These are phyloP conservation scores for Umimayanthus chanpuru DNA, from an alignment of 92 coral and sea anemone species.

Conservation along the genomic window DNA sequence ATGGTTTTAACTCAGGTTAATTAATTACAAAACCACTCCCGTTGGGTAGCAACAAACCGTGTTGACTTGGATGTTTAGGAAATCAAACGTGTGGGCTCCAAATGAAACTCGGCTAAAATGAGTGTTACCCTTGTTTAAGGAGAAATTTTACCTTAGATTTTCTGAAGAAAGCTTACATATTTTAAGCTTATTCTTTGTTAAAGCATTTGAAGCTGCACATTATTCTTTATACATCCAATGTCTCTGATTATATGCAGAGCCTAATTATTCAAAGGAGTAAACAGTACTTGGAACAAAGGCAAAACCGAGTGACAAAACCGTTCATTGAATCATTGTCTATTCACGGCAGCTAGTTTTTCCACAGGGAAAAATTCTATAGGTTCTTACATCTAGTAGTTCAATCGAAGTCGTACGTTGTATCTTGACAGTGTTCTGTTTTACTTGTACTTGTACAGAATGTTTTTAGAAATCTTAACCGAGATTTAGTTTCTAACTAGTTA, in stretches of 20 bases:
- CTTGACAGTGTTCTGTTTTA: neutral
- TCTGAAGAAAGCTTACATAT: neutral
- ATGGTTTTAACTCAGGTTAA: neutral
- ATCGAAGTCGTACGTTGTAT: neutral
- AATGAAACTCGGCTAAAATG: neutral
- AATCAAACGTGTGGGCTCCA: neutral
- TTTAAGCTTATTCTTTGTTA: neutral
- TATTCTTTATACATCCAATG: too few species aligned
- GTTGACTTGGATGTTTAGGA: neutral
- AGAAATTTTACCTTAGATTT: neutral
- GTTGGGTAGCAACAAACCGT: neutral
- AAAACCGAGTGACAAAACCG: neutral
- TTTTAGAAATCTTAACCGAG: neutral
- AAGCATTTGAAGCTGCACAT: neutral
- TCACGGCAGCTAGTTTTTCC: neutral
- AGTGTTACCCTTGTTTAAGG: neutral
- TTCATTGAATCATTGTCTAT: too few species aligned
- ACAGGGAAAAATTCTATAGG: neutral
- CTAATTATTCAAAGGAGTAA: neutral
- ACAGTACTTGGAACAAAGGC: neutral
- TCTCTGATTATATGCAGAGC: neutral
- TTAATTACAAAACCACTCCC: neutral
- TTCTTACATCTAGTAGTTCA: neutral
- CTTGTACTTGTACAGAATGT: neutral
- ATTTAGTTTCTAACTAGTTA: neutral